phyloP scores from a whole-genome alignment of 2,797 vertebrate species.

The Cygnus olor region DNA sequence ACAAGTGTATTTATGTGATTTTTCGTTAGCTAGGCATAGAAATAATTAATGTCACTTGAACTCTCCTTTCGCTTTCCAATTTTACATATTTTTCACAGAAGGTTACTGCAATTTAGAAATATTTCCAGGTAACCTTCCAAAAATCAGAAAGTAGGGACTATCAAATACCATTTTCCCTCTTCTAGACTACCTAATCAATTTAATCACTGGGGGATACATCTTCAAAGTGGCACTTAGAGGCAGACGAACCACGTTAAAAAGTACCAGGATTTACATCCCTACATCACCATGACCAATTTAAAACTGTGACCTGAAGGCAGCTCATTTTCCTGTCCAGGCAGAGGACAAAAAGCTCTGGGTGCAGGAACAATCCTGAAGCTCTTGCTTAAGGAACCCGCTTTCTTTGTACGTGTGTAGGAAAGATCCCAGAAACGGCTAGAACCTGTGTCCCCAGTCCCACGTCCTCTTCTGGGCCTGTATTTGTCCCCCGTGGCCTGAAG shows the following conservation, averaged over 20 bases:
- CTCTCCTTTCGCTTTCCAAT: neutral
- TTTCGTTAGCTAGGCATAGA: neutral
- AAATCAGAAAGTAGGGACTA: conserved; percentile 16
- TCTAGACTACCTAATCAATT: conserved; percentile 28
- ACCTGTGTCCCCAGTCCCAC: neutral
- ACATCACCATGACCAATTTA: conserved; percentile 18
- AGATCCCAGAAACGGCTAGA: neutral
- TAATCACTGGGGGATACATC: conserved; percentile 10
- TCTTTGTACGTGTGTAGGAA: neutral
- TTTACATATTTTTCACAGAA: conserved; percentile 14
- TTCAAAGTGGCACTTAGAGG: conserved; percentile 15
- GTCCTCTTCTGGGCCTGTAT: neutral
- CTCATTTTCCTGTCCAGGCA: neutral
- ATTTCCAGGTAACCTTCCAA: conserved; percentile 31
- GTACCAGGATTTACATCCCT: neutral
- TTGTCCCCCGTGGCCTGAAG: neutral
- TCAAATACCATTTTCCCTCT: neutral
- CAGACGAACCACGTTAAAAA: neutral
- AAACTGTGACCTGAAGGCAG: neutral
- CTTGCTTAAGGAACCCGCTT: neutral
- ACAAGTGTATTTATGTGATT: neutral
- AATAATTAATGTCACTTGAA: neutral
- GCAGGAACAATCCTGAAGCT: neutral
- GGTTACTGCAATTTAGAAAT: conserved; percentile 21
- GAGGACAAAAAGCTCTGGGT: neutral